Conservation (phyloP, 2,888 invertebrate genomes). For the Pachydiplax longipennis region DNA sequence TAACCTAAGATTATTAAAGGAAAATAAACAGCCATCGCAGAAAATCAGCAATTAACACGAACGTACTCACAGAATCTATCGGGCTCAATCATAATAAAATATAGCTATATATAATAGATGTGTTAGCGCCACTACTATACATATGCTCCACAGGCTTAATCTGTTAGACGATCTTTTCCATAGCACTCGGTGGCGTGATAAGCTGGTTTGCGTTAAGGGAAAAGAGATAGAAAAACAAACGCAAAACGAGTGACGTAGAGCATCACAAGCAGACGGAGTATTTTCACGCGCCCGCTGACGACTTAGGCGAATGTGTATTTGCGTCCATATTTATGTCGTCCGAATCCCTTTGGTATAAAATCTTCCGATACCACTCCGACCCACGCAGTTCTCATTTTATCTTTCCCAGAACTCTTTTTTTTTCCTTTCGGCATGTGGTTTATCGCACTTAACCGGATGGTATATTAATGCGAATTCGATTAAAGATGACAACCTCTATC, state of each 20-base stretch:
- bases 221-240: neutral
- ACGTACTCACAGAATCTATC: too few species aligned
- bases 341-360: neutral
- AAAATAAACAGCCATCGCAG: too few species aligned
- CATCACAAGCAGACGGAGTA: neutral
- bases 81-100: too few species aligned
- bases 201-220: too few species aligned
- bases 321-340: neutral
- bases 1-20: too few species aligned
- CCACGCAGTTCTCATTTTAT: neutral
- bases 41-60: too few species aligned
- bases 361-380: neutral
- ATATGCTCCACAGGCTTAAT: too few species aligned
- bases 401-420: neutral
- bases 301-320: neutral
- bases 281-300: neutral
- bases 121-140: too few species aligned
- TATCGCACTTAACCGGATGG: neutral
- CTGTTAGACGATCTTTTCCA: too few species aligned
- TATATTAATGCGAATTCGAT: neutral
- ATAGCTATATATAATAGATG: too few species aligned
- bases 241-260: neutral
- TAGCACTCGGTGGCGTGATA: too few species aligned
- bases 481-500: neutral
- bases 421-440: neutral